Evolutionary conservation across 2,113 vertebrate species (phyloP).

Genomic region (Embiotoca jacksoni): DNA sequence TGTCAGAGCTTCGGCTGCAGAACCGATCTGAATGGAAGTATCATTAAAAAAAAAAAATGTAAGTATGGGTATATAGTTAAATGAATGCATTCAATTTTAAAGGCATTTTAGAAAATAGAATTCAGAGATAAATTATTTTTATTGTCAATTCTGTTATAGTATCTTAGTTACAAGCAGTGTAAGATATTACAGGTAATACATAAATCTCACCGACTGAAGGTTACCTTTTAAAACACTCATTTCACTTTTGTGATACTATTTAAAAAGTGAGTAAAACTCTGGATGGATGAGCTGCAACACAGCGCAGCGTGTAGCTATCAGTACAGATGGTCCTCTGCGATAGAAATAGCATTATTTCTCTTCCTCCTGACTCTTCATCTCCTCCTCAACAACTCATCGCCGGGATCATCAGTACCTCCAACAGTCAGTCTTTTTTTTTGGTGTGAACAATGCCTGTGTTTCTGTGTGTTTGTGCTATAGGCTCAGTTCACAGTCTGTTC

Average conservation of each 20-base stretch:
- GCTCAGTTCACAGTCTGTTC: slow-evolving; percentile 60
- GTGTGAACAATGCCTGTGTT: slow-evolving; percentile 30
- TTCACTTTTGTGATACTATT: neutral
- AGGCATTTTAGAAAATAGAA: too few relatives aligned
- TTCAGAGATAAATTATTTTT: too few relatives aligned
- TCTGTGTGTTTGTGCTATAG: slow-evolving; percentile 46
- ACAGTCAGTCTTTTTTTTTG: slow-evolving; percentile 27
- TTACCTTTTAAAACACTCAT: neutral
- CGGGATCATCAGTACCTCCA: slow-evolving; percentile 22
- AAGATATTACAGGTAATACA: neutral
- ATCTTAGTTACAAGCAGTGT: neutral
- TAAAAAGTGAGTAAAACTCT: neutral
- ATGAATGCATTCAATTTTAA: too few relatives aligned
- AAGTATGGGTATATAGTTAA: neutral
- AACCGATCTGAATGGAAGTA: too few relatives aligned
- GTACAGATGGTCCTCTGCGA: slow-evolving; percentile 17
- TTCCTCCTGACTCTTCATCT: neutral
- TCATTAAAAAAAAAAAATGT: too few relatives aligned
- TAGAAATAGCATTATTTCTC: slow-evolving; percentile 1
- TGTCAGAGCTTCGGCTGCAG: too few relatives aligned
- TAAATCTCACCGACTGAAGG: neutral
- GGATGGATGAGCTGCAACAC: neutral
- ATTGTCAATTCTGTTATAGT: neutral
- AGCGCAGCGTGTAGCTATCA: too few relatives aligned
- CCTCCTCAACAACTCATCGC: slow-evolving; percentile 1